phyloP scores from a whole-genome alignment of 2,797 vertebrate genomes.

The Sphenodon punctatus region DNA sequence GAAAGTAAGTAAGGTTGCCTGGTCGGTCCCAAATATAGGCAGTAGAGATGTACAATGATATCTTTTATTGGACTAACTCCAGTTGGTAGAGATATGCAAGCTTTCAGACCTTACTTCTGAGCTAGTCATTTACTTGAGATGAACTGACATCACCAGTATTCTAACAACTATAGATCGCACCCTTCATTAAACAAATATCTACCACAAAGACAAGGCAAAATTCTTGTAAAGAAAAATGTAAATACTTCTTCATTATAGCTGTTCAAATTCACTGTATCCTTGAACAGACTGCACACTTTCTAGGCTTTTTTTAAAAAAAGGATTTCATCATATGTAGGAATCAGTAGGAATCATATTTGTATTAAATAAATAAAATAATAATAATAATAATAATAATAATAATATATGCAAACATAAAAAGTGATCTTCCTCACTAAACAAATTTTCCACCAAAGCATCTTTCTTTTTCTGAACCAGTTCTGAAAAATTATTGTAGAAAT shows the following conservation, averaged over 20 bases:
- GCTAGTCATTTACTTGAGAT: too few relatives aligned
- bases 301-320: constrained; percentile 13
- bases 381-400: too few relatives aligned
- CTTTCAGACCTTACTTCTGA: too few relatives aligned
- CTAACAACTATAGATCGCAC: neutral
- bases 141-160: neutral
- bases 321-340: neutral
- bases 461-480: neutral
- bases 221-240: neutral
- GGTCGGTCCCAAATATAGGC: too few relatives aligned
- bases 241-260: neutral
- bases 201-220: constrained; percentile 12
- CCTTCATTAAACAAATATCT: neutral
- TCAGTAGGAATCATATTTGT: neutral
- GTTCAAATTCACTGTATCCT: neutral
- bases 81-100: too few relatives aligned
- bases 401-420: too few relatives aligned
- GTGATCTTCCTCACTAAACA: too few relatives aligned
- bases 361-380: too few relatives aligned
- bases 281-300: neutral
- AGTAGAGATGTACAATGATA: too few relatives aligned
- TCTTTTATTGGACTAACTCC: too few relatives aligned
- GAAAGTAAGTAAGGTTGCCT: too few relatives aligned
- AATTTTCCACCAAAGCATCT: too few relatives aligned
- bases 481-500: neutral